These are phyloP conservation scores for Wasmannia auropunctata DNA, from an alignment of 1,140 invertebrate genomes.

Conservation along the genomic window DNA sequence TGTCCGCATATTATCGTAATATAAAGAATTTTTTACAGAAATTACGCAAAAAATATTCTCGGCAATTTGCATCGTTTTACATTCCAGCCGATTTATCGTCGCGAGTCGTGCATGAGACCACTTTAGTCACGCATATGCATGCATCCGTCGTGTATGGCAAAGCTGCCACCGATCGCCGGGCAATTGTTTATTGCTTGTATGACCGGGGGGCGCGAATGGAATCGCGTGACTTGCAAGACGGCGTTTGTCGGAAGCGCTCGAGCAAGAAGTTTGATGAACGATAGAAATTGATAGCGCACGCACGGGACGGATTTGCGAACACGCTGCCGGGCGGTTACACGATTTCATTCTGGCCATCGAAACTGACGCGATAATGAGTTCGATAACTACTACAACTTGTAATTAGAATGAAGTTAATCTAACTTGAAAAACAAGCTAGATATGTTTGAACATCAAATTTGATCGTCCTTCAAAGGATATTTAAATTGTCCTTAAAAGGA, in stretches of 20 bases:
- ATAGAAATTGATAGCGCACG: constrained; percentile 31
- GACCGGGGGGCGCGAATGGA: neutral
- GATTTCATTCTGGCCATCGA: neutral
- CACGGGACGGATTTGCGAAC: neutral
- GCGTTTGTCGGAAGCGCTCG: neutral
- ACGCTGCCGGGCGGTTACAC: neutral
- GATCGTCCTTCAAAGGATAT: neutral
- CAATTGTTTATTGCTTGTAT: constrained; percentile 42
- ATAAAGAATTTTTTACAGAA: neutral
- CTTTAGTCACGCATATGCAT: constrained; percentile 47
- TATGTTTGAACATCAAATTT: neutral
- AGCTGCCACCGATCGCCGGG: neutral
- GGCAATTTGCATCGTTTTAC: constrained; percentile 21
- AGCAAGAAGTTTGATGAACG: constrained; percentile 20
- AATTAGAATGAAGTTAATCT: neutral
- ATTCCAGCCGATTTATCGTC: constrained; percentile 21
- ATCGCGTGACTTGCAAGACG: constrained; percentile 8
- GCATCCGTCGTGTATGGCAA: neutral
- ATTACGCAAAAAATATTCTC: neutral
- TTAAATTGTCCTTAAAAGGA: neutral
- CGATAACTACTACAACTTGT: neutral
- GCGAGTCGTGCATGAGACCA: neutral
- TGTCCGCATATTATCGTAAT: neutral
- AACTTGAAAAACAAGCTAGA: neutral
- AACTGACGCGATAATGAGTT: neutral